These are phyloP conservation scores for Chelonoidis abingdonii DNA, from an alignment of 2,113 vertebrate genomes.

Conservation along the genomic window DNA sequence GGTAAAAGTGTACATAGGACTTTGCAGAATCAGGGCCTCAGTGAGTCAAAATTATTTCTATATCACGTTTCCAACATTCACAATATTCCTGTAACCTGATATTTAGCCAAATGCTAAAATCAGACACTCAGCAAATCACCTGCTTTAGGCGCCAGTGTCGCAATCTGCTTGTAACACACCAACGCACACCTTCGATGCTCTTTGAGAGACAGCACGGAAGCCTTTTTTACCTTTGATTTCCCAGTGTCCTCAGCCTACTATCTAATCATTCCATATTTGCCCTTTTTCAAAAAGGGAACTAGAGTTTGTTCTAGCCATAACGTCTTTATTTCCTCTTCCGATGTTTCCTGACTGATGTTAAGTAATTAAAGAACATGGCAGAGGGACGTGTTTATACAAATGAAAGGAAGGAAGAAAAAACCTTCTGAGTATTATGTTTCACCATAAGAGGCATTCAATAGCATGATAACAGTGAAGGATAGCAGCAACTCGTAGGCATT, in stretches of 20 bases:
- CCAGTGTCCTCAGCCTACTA: neutral
- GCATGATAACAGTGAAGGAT: constrained; percentile 6
- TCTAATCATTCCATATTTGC: neutral
- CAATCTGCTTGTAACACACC: neutral
- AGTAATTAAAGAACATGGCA: constrained; percentile 70
- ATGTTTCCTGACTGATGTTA: constrained; percentile 56
- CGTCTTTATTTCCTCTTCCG: constrained; percentile 70
- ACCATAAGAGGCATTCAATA: constrained; percentile 51
- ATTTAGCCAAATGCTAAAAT: neutral
- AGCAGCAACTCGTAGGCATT: constrained; percentile 14
- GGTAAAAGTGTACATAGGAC: neutral
- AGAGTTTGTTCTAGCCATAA: constrained; percentile 61
- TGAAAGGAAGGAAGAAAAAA: constrained; percentile 66
- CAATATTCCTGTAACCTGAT: neutral
- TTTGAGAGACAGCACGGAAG: rapidly evolving
- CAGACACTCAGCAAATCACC: neutral
- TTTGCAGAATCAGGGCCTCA: neutral
- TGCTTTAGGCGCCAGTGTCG: neutral
- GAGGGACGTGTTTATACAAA: constrained; percentile 69
- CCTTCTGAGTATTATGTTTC: constrained; percentile 40
- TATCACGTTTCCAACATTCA: neutral
- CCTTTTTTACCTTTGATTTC: neutral
- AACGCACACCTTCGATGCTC: neutral
- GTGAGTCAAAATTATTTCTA: neutral
- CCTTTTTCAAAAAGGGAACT: neutral